phyloP scores from a whole-genome alignment of 2,113 vertebrate genomes.

The Ptychochromis oligacanthus region DNA sequence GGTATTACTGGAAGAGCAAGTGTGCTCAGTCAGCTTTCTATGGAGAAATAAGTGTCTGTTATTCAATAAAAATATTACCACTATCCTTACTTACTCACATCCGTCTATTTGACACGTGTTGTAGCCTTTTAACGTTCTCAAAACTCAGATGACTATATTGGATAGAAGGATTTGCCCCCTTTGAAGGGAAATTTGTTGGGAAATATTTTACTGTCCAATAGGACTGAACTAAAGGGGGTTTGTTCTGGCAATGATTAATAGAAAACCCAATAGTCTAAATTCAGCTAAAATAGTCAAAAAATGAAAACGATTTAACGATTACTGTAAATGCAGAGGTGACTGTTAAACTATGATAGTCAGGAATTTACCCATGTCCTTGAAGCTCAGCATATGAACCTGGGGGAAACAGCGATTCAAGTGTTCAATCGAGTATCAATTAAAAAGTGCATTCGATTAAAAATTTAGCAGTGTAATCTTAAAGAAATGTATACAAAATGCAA shows the following conservation, averaged over 20 bases:
- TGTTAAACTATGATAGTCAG: neutral
- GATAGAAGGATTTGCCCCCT: neutral
- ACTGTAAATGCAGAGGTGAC: neutral
- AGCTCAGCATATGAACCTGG: neutral
- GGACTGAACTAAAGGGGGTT: neutral
- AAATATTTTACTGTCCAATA: neutral
- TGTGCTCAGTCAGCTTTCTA: neutral
- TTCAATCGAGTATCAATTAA: neutral
- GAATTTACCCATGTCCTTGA: neutral
- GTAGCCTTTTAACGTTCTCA: neutral
- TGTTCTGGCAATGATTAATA: neutral
- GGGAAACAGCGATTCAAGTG: neutral
- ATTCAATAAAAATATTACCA: constrained; percentile 4
- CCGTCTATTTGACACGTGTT: neutral
- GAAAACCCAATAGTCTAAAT: rapidly evolving
- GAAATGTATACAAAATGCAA: neutral
- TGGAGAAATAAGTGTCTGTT: neutral
- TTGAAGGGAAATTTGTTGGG: neutral
- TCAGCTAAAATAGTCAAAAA: neutral
- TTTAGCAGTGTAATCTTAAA: neutral
- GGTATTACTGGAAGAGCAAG: neutral
- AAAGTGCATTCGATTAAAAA: neutral
- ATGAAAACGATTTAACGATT: neutral
- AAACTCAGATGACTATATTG: neutral
- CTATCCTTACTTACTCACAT: neutral